A percentile compares a stretch with the other conserved stretches of the same genome.
phyloP scores from a whole-genome alignment of 2,797 vertebrate genomes.

The Melanotaenia maccullochi region DNA sequence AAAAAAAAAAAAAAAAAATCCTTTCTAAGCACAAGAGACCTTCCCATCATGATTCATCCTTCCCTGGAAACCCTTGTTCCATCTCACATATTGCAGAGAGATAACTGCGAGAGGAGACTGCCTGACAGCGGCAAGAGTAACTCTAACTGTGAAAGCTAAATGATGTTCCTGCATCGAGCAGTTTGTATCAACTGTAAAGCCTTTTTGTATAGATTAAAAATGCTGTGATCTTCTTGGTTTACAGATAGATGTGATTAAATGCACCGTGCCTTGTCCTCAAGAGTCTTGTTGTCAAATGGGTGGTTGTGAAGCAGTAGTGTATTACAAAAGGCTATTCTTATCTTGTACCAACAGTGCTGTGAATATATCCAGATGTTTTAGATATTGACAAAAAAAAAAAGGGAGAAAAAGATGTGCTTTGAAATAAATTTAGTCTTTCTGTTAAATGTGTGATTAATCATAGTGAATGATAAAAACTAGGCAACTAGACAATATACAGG shows the following conservation, averaged over 20 bases:
- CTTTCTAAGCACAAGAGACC: conserved; percentile 49
- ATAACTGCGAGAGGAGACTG: conserved; percentile 43
- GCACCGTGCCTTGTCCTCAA: conserved; percentile 79
- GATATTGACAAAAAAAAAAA: conserved; percentile 56
- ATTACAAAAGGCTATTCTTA: conserved; percentile 74
- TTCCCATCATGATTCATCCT: conserved; percentile 36
- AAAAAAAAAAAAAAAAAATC: conserved; percentile 51
- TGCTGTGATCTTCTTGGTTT: conserved; percentile 70
- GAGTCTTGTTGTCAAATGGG: conserved; percentile 77
- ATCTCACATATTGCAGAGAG: conserved; percentile 56
- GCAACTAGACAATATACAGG: conserved; percentile 76
- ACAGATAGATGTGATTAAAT: conserved; percentile 78
- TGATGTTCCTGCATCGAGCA: conserved; percentile 47
- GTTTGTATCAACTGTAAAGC: conserved; percentile 71
- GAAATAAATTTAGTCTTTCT: conserved; percentile 70
- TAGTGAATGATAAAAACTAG: conserved; percentile 78
- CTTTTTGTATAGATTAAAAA: conserved; percentile 80
- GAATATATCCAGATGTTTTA: conserved; percentile 80
- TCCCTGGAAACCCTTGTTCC: conserved; percentile 33
- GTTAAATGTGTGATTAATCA: conserved; percentile 74
- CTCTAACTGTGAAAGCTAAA: conserved; percentile 66
- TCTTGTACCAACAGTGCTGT: conserved; percentile 81
- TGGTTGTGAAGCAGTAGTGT: conserved; percentile 80
- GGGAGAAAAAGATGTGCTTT: conserved; percentile 36
- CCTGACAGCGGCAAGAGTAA: conserved; percentile 34